A percentile compares a stretch with the other conserved stretches of the same genome.
These are phyloP conservation scores for Piaya cayana DNA, from an alignment of 2,113 vertebrate species.

Conservation along the genomic window DNA sequence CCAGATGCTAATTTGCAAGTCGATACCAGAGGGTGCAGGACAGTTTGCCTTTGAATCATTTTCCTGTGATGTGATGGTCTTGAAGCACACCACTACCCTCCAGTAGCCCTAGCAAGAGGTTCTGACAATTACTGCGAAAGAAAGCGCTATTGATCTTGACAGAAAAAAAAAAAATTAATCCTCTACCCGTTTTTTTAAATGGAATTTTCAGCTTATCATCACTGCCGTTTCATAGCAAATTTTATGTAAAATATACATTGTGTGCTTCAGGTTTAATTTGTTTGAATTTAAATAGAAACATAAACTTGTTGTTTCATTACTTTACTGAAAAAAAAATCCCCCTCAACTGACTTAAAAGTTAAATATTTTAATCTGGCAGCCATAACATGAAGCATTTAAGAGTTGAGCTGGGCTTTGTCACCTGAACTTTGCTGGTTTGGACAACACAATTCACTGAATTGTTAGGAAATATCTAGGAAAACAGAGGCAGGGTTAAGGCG, in stretches of 20 bases:
- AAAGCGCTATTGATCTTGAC: constrained; percentile 86
- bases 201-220: constrained; percentile 82
- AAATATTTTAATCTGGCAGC: background rate
- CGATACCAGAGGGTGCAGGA: constrained; percentile 93
- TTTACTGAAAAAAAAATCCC: background rate
- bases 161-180: constrained; percentile 92
- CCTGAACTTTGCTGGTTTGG: background rate
- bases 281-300: background rate
- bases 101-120: constrained; percentile 80
- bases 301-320: background rate
- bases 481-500: constrained; percentile 8
- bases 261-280: background rate
- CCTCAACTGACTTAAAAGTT: background rate
- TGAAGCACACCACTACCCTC: constrained; percentile 83
- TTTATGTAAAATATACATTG: constrained; percentile 15
- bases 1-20: constrained; percentile 99
- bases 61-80: constrained; percentile 93
- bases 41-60: constrained; percentile 90
- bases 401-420: background rate
- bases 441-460: background rate
- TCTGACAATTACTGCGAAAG: constrained; percentile 95
- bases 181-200: constrained; percentile 88
- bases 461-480: background rate
- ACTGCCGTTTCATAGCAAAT: background rate
- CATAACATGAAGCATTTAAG: background rate